These are phyloP conservation scores for Pristionchus exspectatus DNA, from an alignment of 2,888 invertebrate species.

Conservation along the genomic window DNA sequence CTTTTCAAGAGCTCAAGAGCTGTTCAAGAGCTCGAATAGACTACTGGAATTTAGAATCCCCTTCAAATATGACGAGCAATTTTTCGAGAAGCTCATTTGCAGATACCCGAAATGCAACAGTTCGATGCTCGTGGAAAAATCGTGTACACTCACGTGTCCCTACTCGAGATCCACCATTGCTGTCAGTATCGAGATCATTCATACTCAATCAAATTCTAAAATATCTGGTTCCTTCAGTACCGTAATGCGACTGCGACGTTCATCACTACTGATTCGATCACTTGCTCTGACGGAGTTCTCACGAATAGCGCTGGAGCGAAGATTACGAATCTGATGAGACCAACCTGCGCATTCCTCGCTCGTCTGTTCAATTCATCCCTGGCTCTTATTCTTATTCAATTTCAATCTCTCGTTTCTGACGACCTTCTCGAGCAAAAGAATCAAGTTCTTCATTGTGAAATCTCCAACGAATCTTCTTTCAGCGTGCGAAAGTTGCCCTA, in stretches of 20 bases:
- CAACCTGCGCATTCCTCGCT: constrained; percentile 1
- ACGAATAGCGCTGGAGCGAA: neutral
- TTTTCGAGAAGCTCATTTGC: neutral
- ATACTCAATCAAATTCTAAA: neutral
- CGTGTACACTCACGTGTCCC: neutral
- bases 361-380: neutral
- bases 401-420: neutral
- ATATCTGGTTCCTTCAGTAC: neutral
- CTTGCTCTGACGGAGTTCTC: neutral
- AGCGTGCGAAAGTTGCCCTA: neutral
- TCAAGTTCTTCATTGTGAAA: neutral
- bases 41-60: neutral
- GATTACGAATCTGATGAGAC: neutral
- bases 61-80: neutral
- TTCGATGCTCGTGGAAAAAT: neutral
- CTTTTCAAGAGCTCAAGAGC: too few species aligned
- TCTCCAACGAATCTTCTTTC: neutral
- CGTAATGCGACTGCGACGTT: neutral
- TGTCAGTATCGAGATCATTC: neutral
- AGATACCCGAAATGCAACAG: neutral
- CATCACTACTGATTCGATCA: neutral
- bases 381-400: neutral
- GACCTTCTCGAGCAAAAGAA: too few species aligned
- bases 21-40: neutral
- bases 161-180: neutral